A percentile compares a stretch with the other conserved stretches of the same genome.
These are phyloP conservation scores for Cariama cristata DNA, from an alignment of 2,113 vertebrate genomes.

Conservation along the genomic window DNA sequence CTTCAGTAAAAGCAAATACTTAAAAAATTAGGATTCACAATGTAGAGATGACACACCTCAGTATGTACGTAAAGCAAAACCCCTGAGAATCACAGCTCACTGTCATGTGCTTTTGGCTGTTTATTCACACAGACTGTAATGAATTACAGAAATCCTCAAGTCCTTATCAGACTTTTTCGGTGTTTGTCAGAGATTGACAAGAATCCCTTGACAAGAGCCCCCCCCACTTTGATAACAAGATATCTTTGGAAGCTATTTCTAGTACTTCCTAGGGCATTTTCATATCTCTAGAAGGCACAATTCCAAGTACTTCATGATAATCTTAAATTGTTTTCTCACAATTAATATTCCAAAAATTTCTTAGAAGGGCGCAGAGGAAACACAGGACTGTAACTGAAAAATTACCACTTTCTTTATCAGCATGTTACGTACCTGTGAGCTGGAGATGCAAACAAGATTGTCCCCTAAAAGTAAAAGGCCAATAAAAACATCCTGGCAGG, in stretches of 20 bases:
- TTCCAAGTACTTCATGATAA: not conserved
- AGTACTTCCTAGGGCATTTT: not conserved
- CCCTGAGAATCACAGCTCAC: not conserved
- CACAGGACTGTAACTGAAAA: not conserved
- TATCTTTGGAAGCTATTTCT: not conserved
- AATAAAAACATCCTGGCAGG: not conserved
- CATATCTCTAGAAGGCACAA: not conserved
- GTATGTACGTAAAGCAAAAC: accelerated
- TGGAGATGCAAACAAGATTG: not conserved
- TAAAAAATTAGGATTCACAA: not conserved
- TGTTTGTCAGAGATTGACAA: not conserved
- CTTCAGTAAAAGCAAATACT: not conserved
- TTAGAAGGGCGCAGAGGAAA: not conserved
- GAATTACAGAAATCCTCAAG: not conserved
- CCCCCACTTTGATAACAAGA: not conserved
- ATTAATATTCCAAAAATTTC: not conserved
- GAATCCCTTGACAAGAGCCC: not conserved
- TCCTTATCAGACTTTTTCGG: not conserved
- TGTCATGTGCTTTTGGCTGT: not conserved
- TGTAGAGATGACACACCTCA: not conserved
- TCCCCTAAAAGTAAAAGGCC: no score
- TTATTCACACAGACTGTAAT: not conserved
- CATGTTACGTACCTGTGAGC: not conserved
- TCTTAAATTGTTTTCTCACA: not conserved
- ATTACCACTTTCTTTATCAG: not conserved